phyloP scores from a whole-genome alignment of 2,113 vertebrate genomes.

The Calidris pugnax region DNA sequence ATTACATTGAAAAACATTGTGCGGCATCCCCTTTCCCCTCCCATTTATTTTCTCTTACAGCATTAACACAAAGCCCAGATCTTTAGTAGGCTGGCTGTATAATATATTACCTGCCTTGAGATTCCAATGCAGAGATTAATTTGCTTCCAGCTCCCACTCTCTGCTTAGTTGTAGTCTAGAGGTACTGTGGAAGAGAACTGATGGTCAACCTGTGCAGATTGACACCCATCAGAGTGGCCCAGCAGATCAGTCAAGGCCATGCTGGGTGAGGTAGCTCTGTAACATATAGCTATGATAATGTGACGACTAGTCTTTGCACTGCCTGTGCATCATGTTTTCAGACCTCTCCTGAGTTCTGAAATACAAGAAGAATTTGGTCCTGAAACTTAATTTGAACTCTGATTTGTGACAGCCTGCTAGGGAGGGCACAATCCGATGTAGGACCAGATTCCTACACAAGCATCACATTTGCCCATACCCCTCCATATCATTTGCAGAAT shows the following conservation, averaged over 20 bases:
- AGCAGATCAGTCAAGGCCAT: neutral
- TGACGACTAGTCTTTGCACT: neutral
- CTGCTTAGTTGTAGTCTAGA: neutral
- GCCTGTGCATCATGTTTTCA: neutral
- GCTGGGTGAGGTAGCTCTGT: neutral
- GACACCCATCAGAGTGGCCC: neutral
- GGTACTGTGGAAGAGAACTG: neutral
- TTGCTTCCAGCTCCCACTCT: neutral
- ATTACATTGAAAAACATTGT: neutral
- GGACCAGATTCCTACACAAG: neutral
- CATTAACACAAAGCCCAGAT: neutral
- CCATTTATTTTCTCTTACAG: conserved; percentile 11
- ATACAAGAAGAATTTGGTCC: neutral
- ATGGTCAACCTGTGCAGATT: neutral
- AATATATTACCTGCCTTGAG: neutral
- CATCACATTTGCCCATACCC: neutral
- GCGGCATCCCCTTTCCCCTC: neutral
- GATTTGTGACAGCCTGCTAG: neutral
- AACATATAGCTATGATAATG: neutral
- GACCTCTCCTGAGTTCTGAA: neutral
- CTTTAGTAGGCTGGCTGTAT: neutral
- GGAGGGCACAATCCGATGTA: neutral
- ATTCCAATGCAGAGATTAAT: neutral
- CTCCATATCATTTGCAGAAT: neutral
- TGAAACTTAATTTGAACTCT: neutral